A percentile compares a stretch with the other conserved stretches of the same genome.
These are phyloP conservation scores for Morpho deidamia DNA, from an alignment of 2,888 invertebrate species.

Conservation along the genomic window DNA sequence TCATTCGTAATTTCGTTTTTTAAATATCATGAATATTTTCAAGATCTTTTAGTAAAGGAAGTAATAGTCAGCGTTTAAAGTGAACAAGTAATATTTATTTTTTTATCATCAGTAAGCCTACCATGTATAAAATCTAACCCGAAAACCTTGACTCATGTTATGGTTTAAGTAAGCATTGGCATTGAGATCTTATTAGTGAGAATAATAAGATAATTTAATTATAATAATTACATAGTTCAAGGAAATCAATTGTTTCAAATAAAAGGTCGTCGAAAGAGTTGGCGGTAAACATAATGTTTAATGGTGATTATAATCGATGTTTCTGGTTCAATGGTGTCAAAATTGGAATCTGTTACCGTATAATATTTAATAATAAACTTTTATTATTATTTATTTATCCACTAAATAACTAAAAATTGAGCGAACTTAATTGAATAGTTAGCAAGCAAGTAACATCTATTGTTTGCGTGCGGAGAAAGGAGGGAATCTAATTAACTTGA, in stretches of 20 bases:
- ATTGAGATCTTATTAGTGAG: slow-evolving; percentile 3
- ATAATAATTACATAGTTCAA: slow-evolving; percentile 2
- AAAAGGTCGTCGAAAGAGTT: neutral
- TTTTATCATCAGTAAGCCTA: neutral
- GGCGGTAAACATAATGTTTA: neutral
- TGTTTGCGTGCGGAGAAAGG: too few relatives aligned
- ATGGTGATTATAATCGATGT: neutral
- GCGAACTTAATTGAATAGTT: too few relatives aligned
- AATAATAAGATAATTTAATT: slow-evolving; percentile 2
- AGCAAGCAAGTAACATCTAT: too few relatives aligned
- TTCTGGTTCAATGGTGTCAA: neutral
- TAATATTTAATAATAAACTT: too few relatives aligned
- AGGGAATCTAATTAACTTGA: too few relatives aligned
- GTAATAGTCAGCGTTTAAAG: too few relatives aligned
- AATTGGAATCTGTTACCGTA: neutral
- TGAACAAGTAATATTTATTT: too few relatives aligned
- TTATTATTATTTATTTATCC: too few relatives aligned
- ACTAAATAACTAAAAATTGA: too few relatives aligned
- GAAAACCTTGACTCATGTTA: slow-evolving; percentile 16
- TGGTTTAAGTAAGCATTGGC: slow-evolving; percentile 5
- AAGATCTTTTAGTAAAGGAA: too few relatives aligned
- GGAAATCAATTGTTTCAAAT: slow-evolving; percentile 3
- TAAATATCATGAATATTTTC: too few relatives aligned
- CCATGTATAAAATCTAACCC: slow-evolving; percentile 6
- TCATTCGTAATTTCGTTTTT: too few relatives aligned